A percentile compares a stretch with the other conserved stretches of the same genome.
These are phyloP conservation scores for Mola mola DNA, from an alignment of 2,113 vertebrate species.

Conservation along the genomic window DNA sequence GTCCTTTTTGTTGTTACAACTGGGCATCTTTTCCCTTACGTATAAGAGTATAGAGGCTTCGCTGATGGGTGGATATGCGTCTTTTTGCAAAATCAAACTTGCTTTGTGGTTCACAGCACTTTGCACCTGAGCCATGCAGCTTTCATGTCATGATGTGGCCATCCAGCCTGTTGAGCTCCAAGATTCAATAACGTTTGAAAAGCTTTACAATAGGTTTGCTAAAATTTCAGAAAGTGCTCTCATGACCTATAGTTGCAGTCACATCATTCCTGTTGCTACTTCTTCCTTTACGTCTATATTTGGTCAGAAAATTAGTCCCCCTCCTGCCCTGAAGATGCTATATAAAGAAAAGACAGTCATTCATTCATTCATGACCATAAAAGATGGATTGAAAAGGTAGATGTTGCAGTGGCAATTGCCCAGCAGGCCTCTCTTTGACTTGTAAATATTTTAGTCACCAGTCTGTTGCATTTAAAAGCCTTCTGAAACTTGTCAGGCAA, in stretches of 20 bases:
- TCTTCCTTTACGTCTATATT: conserved; percentile 18
- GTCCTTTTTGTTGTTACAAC: too few relatives aligned
- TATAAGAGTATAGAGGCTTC: neutral
- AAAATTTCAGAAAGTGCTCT: conserved; percentile 2
- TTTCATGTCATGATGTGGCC: neutral
- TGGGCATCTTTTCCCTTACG: too few relatives aligned
- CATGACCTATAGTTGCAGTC: neutral
- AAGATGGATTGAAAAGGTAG: conserved; percentile 61
- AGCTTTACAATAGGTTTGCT: too few relatives aligned
- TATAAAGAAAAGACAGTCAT: conserved; percentile 48
- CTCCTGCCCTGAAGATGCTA: conserved; percentile 24
- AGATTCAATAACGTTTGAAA: too few relatives aligned
- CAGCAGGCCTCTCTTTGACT: conserved; percentile 45
- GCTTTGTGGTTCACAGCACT: neutral
- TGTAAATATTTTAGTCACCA: conserved; percentile 62
- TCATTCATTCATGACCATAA: conserved; percentile 63
- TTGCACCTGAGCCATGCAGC: neutral
- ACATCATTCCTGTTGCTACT: conserved; percentile 5
- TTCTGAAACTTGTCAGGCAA: conserved; percentile 27
- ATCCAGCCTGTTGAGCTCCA: too few relatives aligned
- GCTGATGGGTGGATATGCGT: neutral
- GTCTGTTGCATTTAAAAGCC: conserved; percentile 46
- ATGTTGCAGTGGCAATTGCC: conserved; percentile 40
- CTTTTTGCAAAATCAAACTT: neutral
- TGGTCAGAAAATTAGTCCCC: conserved; percentile 20